Evolutionary conservation across 2,888 invertebrate genomes (phyloP), one percentile per base, ranked within the genome.

Genomic region (Drosophila mimica): DNA sequence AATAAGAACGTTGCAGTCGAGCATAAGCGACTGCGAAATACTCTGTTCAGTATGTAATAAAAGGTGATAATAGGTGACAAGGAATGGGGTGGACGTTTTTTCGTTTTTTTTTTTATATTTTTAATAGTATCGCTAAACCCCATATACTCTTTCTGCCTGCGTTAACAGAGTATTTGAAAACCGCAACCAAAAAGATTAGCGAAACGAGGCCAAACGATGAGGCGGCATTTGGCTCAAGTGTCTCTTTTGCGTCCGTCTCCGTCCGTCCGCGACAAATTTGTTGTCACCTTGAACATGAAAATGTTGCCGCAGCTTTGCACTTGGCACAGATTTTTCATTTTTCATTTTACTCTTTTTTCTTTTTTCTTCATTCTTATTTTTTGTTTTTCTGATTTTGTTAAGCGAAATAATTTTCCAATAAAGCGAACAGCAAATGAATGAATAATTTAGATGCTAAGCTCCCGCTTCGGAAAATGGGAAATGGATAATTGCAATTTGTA

Each of bases 201-300:
- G 66, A 85, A 79, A 77, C 77, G 75, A 85, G 82, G 79, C 68
- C 79, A 86, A 83, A 71, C 73, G 76, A 81, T 79, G 81, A 68
- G 70, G 74, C 89, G 70, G 73, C 89, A 76, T 71, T 91, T 89
- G 80, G 76, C 81, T 82, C 79, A 73, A 87, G 72, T 85, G 72
- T 84, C 73, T 15, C 46, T 15, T 46, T 15, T 7, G 25, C 20
- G 7, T 8, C 25, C 46, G 46, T 2, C 25, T 28, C 46, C 20
- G 25, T 8, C 4, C 15, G 25, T 62, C 51, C 70, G 59, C 74
- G 68, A 54, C 46, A 46, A 20, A 46, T 46, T 72, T 69, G 79
- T 90, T 91, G 88, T 88, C 88, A 88, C 91, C 88, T 88, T 88
- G 88, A 91, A 88, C 88, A 91, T 88, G 88, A 88, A 88, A 89